phyloP scores from a whole-genome alignment of 2,113 vertebrate genomes.

The Nipponia nippon region DNA sequence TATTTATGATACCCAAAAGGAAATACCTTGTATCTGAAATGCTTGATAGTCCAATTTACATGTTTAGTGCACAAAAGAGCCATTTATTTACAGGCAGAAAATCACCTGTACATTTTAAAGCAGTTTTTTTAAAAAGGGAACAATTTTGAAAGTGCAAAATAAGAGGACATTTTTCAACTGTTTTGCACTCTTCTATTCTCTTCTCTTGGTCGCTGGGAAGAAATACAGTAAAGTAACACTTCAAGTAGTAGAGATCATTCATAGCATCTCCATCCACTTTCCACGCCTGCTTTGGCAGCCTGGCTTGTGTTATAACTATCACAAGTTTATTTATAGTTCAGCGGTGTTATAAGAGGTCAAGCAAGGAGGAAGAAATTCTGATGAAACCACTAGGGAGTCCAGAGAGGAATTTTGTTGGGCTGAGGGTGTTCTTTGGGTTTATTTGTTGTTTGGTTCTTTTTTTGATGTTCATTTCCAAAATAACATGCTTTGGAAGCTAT shows the following conservation, averaged over 20 bases:
- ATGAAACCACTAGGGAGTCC: not conserved
- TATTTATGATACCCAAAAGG: not conserved
- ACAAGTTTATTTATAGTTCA: constrained; percentile 36
- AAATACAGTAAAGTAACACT: not conserved
- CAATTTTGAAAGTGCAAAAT: not conserved
- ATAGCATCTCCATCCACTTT: constrained; percentile 11
- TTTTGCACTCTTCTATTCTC: not conserved
- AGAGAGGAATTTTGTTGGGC: not conserved
- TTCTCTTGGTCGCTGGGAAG: not conserved
- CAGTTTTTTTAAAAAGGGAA: not conserved
- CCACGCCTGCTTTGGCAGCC: not conserved
- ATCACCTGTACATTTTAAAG: not conserved
- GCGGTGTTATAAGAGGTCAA: not conserved
- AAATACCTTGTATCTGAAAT: not conserved
- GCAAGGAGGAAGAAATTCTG: not conserved
- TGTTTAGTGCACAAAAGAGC: not conserved
- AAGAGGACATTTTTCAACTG: not conserved
- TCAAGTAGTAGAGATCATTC: not conserved
- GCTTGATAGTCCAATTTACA: not conserved
- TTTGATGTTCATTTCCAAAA: not conserved
- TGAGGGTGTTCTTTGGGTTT: not conserved
- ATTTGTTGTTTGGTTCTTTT: not conserved
- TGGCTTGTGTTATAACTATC: constrained; percentile 2
- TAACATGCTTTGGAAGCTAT: not conserved
- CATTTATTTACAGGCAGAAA: not conserved